Conservation (phyloP, 1,140 invertebrate genomes). For the Hyposmocoma kahamanoa region DNA sequence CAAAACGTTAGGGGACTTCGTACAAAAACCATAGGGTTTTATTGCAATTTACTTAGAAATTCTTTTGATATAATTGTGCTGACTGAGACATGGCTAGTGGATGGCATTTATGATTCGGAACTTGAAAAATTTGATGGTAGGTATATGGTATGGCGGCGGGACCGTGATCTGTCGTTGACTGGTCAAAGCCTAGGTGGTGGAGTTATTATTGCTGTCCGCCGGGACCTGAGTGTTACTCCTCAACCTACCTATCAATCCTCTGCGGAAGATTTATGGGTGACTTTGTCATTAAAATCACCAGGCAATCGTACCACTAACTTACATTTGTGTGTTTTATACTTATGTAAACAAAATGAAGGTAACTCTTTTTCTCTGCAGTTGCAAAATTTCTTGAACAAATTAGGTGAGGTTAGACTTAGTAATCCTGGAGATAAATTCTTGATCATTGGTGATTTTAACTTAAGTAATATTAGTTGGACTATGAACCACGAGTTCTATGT, state of each 20-base stretch:
- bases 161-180: slow-evolving; percentile 16
- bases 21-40: background rate
- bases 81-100: background rate
- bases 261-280: slow-evolving; percentile 19
- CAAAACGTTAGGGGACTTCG: background rate
- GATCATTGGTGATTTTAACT: slow-evolving; percentile 12
- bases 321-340: background rate
- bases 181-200: slow-evolving; percentile 16
- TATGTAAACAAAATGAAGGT: background rate
- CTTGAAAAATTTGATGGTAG: background rate
- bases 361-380: background rate
- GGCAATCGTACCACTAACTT: background rate
- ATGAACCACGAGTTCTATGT: background rate
- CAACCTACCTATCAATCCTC: slow-evolving; percentile 9
- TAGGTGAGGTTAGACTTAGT: background rate
- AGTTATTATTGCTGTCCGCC: slow-evolving; percentile 14
- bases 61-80: background rate
- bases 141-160: background rate
- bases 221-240: slow-evolving; percentile 4
- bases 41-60: background rate
- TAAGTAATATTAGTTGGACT: slow-evolving; percentile 1
- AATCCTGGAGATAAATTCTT: slow-evolving; percentile 8
- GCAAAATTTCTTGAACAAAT: background rate
- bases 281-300: background rate
- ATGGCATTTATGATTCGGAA: background rate